Evolutionary conservation across 2,113 vertebrate species (phyloP), one percentile per base, ranked within the genome.

Genomic region (Alligator mississippiensis): DNA sequence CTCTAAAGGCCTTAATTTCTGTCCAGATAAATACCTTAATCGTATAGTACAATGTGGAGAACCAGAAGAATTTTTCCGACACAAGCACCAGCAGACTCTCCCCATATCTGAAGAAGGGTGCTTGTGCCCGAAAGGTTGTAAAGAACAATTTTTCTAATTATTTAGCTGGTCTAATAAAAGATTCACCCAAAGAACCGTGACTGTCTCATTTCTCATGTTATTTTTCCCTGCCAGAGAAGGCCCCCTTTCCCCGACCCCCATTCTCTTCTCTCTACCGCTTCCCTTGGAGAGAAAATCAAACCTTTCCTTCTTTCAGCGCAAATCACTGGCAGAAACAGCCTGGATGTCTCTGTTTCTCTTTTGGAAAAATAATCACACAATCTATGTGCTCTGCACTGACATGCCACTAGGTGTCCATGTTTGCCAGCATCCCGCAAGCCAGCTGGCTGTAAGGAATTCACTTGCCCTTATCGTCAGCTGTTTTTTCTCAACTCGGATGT

Each of bases 321-420:
- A 76, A 90, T 77, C 8, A 59, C 1, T 12, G 11, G 25, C 87
- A 74, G 15, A 80, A 88, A 66, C 7, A n/a, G 18, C 22, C 24
- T 58, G 54, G 34, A 34, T 77, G 11, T 58, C 30, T 5, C 19
- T 82, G 15, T 55, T 75, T 34, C 19, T 75, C 8, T 64, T 60
- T 9, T 62, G 27, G 38, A 82, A 21, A 70, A 0, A 25, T 15
- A 60, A 27, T 68, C 3, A 12, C 72, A 90, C 24, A 24, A 68
- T 21, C 34, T 74, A 19, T 66, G 5, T 91, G 92, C 34, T 38
- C 66, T 92, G 74, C 84, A 30, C 54, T 57, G 1, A 11, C 80
- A n/a, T 12, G 79, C 96, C 96, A 94, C 96, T 95, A 97, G 97
- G 93, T 96, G 97, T 97, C 97, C 91, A 88, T 95, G 87, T 97